Base-by-base conservation (phyloP, 2,888 invertebrate genomes). In the Heliconius charithonia region DNA sequence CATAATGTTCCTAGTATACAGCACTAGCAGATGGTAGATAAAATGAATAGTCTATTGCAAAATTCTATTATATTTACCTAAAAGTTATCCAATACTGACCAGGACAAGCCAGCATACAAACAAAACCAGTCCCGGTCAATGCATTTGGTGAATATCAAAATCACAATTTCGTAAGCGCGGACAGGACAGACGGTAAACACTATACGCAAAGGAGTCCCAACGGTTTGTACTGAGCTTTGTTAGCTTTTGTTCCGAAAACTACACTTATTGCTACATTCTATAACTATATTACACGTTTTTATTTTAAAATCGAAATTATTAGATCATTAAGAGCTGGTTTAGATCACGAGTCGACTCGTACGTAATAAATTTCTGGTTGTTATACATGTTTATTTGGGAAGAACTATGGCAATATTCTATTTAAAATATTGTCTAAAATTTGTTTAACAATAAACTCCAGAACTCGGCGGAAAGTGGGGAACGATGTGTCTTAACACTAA, bases 101-200 rank as follows among this genome's bases (percentile, higher is more conserved):
- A 76, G 73, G 69, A 32, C 73, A 56, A 73, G 16, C 56, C 4
- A 41, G 51, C 25, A 69, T 41, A 19, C 73, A 76, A 10, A 16
- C 67, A 74, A 76, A 63, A n/a, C 13, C 70, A 71, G 29, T 65
- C 13, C 41, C 72, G n/a, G 32, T 63, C 12, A 84, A 83, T 51
- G 67, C 85, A 45, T 90, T 91, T 79, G 83, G 77, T 75, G 89
- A 89, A 83, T 93, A 93, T 80, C 90, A 91, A 82, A 92, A 89
- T 82, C 88, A 88, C 51, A 89, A 82, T 79, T 88, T 90, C 77
- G 82, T 80, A 32, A 90, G 89, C 19, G 86, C 86, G 3, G 90
- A 90, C 56, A 88, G 90, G 76, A 87, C 84, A 22, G 75, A 80
- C 63, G 77, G 73, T 66, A 82, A 79, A 77, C 80, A 75, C 12